phyloP scores from a whole-genome alignment of 2,797 vertebrate genomes.

The Channa striata region DNA sequence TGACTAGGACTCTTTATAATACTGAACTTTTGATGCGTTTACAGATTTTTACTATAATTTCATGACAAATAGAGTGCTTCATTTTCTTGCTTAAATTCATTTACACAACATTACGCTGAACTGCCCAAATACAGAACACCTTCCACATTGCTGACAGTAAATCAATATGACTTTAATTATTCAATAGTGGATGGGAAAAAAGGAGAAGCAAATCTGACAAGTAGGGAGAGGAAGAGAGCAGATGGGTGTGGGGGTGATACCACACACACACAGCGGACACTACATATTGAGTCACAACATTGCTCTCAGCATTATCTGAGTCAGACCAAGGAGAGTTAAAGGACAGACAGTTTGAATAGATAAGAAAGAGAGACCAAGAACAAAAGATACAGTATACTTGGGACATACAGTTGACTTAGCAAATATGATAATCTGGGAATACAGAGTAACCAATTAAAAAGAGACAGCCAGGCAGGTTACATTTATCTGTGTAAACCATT shows the following conservation, averaged over 20 bases:
- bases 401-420: constrained; percentile 26
- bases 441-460: constrained; percentile 25
- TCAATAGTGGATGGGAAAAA: constrained; percentile 48
- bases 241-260: constrained; percentile 41
- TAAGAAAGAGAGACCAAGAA: constrained; percentile 24
- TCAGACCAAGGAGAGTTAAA: constrained; percentile 73
- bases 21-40: background rate
- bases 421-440: constrained; percentile 1
- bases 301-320: constrained; percentile 79
- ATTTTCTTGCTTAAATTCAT: background rate
- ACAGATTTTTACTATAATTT: background rate
- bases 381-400: constrained; percentile 5
- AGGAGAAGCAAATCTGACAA: constrained; percentile 44
- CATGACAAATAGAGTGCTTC: background rate
- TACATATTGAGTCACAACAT: constrained; percentile 75
- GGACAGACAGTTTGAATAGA: constrained; percentile 53
- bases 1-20: background rate
- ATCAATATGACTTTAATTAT: constrained; percentile 72
- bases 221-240: constrained; percentile 47
- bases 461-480: constrained; percentile 18
- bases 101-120: constrained; percentile 7
- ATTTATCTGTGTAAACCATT: constrained; percentile 21
- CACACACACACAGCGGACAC: constrained; percentile 61
- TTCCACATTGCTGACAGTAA: background rate
- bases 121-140: constrained; percentile 10